Base-by-base conservation (phyloP, 2,888 invertebrate species). In the Morinoia aosen region DNA sequence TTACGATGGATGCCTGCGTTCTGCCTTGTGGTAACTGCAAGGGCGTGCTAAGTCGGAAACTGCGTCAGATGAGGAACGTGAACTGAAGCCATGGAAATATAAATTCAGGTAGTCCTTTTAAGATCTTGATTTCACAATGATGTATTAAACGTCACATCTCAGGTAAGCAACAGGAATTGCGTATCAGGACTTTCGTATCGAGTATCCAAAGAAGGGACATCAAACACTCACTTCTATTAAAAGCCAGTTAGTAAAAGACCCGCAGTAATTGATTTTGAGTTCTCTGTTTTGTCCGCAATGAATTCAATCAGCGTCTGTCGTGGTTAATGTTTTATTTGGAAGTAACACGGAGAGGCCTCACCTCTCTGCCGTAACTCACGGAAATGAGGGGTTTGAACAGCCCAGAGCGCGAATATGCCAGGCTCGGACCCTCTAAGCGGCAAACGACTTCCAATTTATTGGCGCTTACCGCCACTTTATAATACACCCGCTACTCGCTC, bases 401-500 rank as follows among this genome's bases (percentile, higher is more conserved):
- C 57, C 48, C 93, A 16, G 93, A 33, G 93, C 12, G 93, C 93
- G 57, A 56, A 93, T 93, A 93, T 93, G 12, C 56, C 57, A 57
- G 39, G 93, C 48, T 57, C 11, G 48, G 93, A 48, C 93, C n/a
- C 56, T 93, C 57, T 57, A 48, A 93, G 57, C 57, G 93, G 93
- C 93, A 93, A 93, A 93, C 56, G 93, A 93, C 93, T 57, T 57
- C 56, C n/a, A 93, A 93, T 93, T 93, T 93, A 93, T 93, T 93
- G 93, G 48, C 40, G 57, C 57, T 93, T 93, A 57, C 93, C 3
- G 57, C 93, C 93, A 93, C 58, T 93, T 57, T 57, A 39, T 93
- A 93, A 93, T 93, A 93, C 58, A 33, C 56, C 12, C 93, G 93
- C 93, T 93, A 93, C 93, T 57, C 19, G 57, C 39, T 93, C 93